Evolutionary conservation across 2,113 vertebrate genomes (phyloP), one percentile per base, ranked within the genome.

Genomic region (Gila orcuttii): DNA sequence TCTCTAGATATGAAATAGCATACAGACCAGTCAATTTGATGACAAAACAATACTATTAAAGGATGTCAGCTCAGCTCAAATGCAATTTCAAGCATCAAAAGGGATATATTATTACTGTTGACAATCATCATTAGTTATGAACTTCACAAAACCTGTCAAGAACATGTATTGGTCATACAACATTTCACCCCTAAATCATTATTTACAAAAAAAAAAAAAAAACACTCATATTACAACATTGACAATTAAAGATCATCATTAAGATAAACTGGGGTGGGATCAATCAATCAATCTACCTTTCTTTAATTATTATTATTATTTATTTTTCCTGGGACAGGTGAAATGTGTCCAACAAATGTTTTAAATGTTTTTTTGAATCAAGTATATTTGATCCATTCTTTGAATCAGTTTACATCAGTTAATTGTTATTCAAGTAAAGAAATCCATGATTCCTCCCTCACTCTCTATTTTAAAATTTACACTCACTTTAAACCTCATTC

Each of bases 401-500:
- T 11, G 25, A 23, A 39, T 79, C 77, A 17, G 21, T 42, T 42
- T 64, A 19, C 8, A 28, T 62, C 3, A 28, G 36, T 25, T 28
- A 25, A 80, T 62, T n/a, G 33, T 80, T 60, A 28, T 42, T 80
- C 36, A 64, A 47, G 11, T 60, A 81, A 85, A 73, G 64, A 50
- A 45, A 75, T 60, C 42, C 15, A 66, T 50, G n/a, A 47, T 86
- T 77, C 42, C 13, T 68, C 1, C 25, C 59, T 3, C 13, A 25
- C 39, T 42, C 66, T 21, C 42, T 62, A 11, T 77, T 47, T 33
- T 52, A 81, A 60, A 52, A 68, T 52, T 39, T 23, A 33, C 60
- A 52, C 66, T 84, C 31, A 52, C 62, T 82, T 85, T 85, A 82
- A 50, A 68, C 28, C n/a, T 45, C 23, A 2, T 79, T 62, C 13